Conservation (phyloP, 2,888 invertebrate species). For the Caenorhabditis imperialis region DNA sequence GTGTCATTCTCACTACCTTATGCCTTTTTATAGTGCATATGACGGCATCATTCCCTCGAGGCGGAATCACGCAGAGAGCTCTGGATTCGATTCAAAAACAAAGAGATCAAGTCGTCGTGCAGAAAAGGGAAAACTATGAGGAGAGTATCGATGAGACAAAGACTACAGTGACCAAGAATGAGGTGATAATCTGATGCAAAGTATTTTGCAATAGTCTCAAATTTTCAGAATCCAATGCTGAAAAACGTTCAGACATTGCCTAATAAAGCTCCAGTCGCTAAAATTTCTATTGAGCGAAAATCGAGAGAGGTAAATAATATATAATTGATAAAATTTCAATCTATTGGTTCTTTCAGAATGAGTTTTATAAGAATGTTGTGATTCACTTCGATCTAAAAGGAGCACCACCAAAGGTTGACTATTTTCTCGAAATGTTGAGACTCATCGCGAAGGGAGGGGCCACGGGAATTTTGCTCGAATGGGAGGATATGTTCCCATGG, state of each 20-base stretch:
- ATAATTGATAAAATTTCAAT: background rate
- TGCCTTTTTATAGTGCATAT: slow-evolving; percentile 53
- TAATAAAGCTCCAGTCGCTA: background rate
- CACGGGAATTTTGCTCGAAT: slow-evolving; percentile 86
- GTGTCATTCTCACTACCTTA: slow-evolving; percentile 39
- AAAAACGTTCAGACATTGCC: slow-evolving; percentile 1
- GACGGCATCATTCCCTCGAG: slow-evolving; percentile 56
- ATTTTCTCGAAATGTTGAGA: slow-evolving; percentile 81
- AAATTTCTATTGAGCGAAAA: slow-evolving; percentile 3
- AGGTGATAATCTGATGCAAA: no score
- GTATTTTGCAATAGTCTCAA: no score
- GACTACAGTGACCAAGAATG: slow-evolving; percentile 9
- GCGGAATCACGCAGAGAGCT: slow-evolving; percentile 46
- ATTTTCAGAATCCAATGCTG: slow-evolving; percentile 23
- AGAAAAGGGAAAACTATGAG: slow-evolving; percentile 35
- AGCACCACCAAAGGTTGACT: slow-evolving; percentile 84
- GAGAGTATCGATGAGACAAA: slow-evolving; percentile 1
- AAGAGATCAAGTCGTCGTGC: slow-evolving; percentile 20
- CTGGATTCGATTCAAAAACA: slow-evolving; percentile 24
- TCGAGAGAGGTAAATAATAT: slow-evolving; percentile 31
- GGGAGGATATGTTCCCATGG: slow-evolving; percentile 91
- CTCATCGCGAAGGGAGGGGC: slow-evolving; percentile 83
- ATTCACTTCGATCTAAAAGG: slow-evolving; percentile 90
- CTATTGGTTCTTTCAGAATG: slow-evolving; percentile 31
- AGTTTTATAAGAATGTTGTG: slow-evolving; percentile 80